phyloP scores from a whole-genome alignment of 2,888 invertebrate species.

The Hymenopus coronatus region DNA sequence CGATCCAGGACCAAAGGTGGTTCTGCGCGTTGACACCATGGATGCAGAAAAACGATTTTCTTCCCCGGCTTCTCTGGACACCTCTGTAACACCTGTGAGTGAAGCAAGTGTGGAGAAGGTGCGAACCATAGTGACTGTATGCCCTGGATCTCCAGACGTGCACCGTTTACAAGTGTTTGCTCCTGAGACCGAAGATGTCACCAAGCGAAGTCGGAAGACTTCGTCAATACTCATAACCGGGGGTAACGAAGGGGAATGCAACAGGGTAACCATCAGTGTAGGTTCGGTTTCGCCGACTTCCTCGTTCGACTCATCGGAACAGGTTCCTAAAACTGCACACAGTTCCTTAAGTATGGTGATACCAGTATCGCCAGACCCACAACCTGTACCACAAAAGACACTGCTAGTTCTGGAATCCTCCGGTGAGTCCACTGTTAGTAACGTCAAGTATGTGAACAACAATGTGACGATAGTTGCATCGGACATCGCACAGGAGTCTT shows the following conservation, averaged over 20 bases:
- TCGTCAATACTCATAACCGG: not conserved
- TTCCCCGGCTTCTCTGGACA: not conserved
- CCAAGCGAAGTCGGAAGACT: not conserved
- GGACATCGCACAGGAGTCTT: not conserved
- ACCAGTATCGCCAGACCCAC: constrained; percentile 23
- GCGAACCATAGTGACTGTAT: constrained; percentile 22
- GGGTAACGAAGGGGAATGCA: constrained; percentile 34
- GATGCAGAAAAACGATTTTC: not conserved
- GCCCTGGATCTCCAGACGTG: constrained; percentile 38
- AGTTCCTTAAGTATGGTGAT: constrained; percentile 11
- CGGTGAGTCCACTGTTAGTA: not conserved
- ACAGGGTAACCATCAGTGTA: constrained; percentile 51
- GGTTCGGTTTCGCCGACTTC: constrained; percentile 36
- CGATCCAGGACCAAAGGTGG: constrained; percentile 25
- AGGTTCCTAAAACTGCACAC: not conserved
- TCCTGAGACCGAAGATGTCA: not conserved
- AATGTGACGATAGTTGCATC: not conserved
- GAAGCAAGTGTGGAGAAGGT: not conserved
- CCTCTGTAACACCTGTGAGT: not conserved
- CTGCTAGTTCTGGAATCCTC: constrained; percentile 1
- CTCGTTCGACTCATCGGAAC: not conserved
- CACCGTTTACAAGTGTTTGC: constrained; percentile 42
- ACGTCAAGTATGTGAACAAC: not conserved
- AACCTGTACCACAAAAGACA: not conserved
- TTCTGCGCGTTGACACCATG: constrained; percentile 13